These are phyloP conservation scores for Craterocephalus amniculus DNA, from an alignment of 2,797 vertebrate genomes.

Conservation along the genomic window DNA sequence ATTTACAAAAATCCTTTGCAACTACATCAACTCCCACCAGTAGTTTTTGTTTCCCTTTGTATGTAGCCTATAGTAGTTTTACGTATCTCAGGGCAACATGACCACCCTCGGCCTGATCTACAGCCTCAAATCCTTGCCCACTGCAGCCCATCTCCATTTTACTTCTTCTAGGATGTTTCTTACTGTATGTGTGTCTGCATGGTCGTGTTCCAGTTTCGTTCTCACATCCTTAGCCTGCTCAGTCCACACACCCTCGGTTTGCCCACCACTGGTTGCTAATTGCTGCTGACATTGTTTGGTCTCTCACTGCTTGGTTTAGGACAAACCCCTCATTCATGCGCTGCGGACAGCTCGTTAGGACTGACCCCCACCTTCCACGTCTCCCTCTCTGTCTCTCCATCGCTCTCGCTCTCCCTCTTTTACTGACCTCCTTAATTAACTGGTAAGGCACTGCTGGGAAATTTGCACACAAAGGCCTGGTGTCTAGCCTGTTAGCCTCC, in stretches of 20 bases:
- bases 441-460: slow-evolving; percentile 92
- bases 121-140: slow-evolving; percentile 27
- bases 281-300: slow-evolving; percentile 93
- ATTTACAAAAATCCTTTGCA: slow-evolving; percentile 22
- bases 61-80: slow-evolving; percentile 55
- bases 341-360: slow-evolving; percentile 91
- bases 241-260: slow-evolving; percentile 76
- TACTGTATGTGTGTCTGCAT: slow-evolving; percentile 46
- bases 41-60: slow-evolving; percentile 52
- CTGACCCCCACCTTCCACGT: slow-evolving; percentile 63
- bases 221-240: slow-evolving; percentile 73
- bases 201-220: slow-evolving; percentile 40
- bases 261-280: slow-evolving; percentile 86
- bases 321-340: slow-evolving; percentile 97
- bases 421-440: slow-evolving; percentile 96
- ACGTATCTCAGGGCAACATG: slow-evolving; percentile 61
- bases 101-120: slow-evolving; percentile 57
- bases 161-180: slow-evolving; percentile 55
- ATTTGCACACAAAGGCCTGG: slow-evolving; percentile 97
- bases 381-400: slow-evolving; percentile 46
- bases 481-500: slow-evolving; percentile 80
- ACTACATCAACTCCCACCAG: slow-evolving; percentile 45
- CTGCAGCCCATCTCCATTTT: slow-evolving; percentile 41
- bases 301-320: slow-evolving; percentile 87
- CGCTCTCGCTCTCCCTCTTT: slow-evolving; percentile 74